Conservation (phyloP, 2,113 vertebrate species). For the Oophaga pumilio region DNA sequence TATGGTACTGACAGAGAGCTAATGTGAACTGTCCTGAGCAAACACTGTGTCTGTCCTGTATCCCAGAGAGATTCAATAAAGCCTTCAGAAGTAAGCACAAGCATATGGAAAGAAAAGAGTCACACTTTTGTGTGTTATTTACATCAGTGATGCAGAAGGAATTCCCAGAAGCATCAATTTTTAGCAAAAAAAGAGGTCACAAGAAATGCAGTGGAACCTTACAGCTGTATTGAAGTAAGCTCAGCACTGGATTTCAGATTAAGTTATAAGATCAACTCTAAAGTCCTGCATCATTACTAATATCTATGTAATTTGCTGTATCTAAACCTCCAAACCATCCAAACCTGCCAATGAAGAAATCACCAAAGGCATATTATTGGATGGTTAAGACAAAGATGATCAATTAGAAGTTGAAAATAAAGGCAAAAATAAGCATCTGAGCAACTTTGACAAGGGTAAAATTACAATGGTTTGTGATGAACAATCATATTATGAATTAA, state of each 20-base stretch:
- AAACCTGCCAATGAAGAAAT: too few species aligned
- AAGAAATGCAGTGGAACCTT: background rate
- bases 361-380: too few species aligned
- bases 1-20: background rate
- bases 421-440: too few species aligned
- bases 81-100: background rate
- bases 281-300: too few species aligned
- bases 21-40: background rate
- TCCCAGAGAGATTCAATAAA: background rate
- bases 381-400: too few species aligned
- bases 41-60: background rate
- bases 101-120: background rate
- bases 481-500: too few species aligned
- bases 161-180: background rate
- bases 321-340: too few species aligned
- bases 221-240: background rate
- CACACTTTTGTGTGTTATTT: slow-evolving; percentile 1
- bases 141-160: slow-evolving; percentile 7
- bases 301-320: too few species aligned
- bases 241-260: background rate
- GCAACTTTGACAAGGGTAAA: too few species aligned
- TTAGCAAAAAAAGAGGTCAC: slow-evolving; percentile 16
- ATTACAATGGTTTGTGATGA: too few species aligned
- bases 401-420: too few species aligned
- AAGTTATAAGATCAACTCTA: too few species aligned